These are phyloP conservation scores for Vesta saturnalis DNA, from an alignment of 2,888 invertebrate species.

Conservation along the genomic window DNA sequence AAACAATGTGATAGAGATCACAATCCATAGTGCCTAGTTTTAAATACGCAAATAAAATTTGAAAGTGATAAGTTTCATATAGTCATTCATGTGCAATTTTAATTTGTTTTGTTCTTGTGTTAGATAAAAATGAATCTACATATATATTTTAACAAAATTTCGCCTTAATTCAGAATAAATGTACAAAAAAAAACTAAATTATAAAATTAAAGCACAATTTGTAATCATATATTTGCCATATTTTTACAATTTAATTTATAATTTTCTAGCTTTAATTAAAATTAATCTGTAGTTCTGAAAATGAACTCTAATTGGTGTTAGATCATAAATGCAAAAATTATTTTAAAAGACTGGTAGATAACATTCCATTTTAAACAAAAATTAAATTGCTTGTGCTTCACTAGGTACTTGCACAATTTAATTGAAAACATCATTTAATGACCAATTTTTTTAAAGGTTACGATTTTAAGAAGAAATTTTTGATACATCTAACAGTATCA, in stretches of 20 bases:
- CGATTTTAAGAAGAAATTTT: background rate
- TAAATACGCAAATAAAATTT: constrained; percentile 38
- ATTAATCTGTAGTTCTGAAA: constrained; percentile 2
- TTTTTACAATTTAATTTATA: constrained; percentile 17
- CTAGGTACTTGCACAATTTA: constrained; percentile 35
- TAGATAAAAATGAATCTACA: constrained; percentile 28
- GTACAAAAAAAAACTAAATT: constrained; percentile 28
- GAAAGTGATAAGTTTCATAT: constrained; percentile 48
- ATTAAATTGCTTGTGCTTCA: constrained; percentile 27
- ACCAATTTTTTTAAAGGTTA: constrained; percentile 27
- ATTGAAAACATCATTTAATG: constrained; percentile 32
- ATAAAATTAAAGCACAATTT: constrained; percentile 25
- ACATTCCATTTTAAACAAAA: constrained; percentile 27
- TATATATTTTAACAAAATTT: constrained; percentile 36
- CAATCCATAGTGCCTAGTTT: constrained; percentile 59
- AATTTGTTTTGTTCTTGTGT: constrained; percentile 39
- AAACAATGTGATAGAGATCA: constrained; percentile 43
- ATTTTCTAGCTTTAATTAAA: constrained; percentile 15
- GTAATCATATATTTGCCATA: constrained; percentile 24
- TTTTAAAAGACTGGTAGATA: constrained; percentile 23
- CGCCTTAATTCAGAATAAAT: constrained; percentile 24
- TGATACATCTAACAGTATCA: too few species aligned
- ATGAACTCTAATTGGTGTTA: background rate
- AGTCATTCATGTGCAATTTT: constrained; percentile 57
- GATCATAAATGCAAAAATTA: background rate